These are phyloP conservation scores for Poeciliopsis gracilis DNA, from an alignment of 2,797 vertebrate genomes.

Conservation along the genomic window DNA sequence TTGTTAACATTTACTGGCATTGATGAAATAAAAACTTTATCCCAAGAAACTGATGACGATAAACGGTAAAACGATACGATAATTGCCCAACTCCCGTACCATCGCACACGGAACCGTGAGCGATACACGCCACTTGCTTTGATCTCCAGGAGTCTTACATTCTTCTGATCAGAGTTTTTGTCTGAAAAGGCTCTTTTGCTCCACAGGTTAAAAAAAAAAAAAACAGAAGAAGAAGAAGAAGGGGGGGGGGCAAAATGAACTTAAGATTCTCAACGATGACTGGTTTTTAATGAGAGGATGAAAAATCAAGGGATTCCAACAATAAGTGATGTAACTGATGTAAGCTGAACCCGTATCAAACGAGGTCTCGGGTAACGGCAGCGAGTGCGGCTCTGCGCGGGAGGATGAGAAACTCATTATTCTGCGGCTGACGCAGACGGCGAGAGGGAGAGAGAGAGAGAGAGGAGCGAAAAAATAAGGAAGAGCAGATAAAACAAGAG, in stretches of 20 bases:
- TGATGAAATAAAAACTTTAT: too few species aligned
- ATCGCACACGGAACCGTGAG: slow-evolving; percentile 14
- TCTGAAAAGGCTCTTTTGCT: slow-evolving; percentile 41
- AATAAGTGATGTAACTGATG: slow-evolving; percentile 66
- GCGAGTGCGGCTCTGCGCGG: slow-evolving; percentile 48
- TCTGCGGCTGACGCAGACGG: slow-evolving; percentile 57
- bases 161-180: slow-evolving; percentile 39
- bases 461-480: slow-evolving; percentile 21
- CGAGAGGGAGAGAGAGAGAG: background rate
- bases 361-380: slow-evolving; percentile 63
- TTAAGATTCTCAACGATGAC: slow-evolving; percentile 63
- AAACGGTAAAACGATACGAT: too few species aligned
- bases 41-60: too few species aligned
- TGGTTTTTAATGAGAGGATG: slow-evolving; percentile 69
- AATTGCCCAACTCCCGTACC: slow-evolving; percentile 11
- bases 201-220: slow-evolving; percentile 21
- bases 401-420: slow-evolving; percentile 73
- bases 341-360: slow-evolving; percentile 67
- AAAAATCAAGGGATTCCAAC: slow-evolving; percentile 64
- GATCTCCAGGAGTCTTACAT: slow-evolving; percentile 45
- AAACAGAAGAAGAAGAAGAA: background rate
- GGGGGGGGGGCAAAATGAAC: too few species aligned
- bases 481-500: slow-evolving; percentile 49
- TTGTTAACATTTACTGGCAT: too few species aligned
- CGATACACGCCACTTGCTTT: slow-evolving; percentile 49